Percentiles rank a stretch among this genome's conserved stretches.
Conservation (phyloP, 2,888 invertebrate species). For the Leistus spinibarbis region DNA sequence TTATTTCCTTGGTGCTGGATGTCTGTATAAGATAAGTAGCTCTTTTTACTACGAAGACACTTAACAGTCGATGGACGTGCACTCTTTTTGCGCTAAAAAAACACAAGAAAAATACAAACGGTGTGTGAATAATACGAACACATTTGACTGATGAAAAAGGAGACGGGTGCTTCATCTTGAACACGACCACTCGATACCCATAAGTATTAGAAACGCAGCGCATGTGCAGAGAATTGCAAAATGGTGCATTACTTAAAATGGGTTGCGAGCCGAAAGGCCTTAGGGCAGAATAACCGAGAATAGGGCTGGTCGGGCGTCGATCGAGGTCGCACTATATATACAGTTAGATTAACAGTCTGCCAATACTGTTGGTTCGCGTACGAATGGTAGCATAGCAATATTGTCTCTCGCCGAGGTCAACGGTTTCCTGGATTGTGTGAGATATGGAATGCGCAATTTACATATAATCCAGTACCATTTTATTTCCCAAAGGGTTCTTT, state of each 20-base stretch:
- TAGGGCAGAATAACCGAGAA: not conserved
- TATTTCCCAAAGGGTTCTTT: not conserved
- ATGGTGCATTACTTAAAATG: not conserved
- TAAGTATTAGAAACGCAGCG: not conserved
- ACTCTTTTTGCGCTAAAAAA: not conserved
- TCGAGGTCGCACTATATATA: not conserved
- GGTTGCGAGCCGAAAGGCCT: not conserved
- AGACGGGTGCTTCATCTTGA: not conserved
- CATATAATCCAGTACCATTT: not conserved
- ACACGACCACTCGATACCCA: not conserved
- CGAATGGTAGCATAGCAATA: not conserved
- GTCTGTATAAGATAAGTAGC: not conserved
- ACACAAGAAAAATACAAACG: not conserved
- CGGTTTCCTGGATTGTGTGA: not conserved
- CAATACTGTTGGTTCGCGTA: not conserved
- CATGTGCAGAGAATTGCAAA: not conserved
- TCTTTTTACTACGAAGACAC: not conserved
- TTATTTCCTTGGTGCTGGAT: not conserved
- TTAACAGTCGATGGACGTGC: not conserved
- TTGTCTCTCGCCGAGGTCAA: not conserved
- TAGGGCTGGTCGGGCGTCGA: not conserved
- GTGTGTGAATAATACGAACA: not conserved
- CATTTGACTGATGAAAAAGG: not conserved
- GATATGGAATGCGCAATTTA: too few species aligned
- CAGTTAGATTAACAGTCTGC: not conserved